phyloP scores from a whole-genome alignment of 1,140 invertebrate species.

The Acromyrmex heyeri region DNA sequence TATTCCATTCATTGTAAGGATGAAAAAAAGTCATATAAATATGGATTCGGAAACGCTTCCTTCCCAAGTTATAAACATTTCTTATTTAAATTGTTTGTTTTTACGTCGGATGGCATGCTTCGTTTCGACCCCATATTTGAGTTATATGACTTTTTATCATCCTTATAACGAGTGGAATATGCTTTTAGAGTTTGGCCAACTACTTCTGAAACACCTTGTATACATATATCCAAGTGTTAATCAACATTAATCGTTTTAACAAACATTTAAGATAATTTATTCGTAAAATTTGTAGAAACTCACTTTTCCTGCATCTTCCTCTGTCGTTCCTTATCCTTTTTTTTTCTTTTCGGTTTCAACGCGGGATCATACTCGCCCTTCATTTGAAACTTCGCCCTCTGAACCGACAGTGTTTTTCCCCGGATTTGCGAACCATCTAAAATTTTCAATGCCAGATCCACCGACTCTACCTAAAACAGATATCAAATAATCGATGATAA shows the following conservation, averaged over 20 bases:
- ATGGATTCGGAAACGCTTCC: too few relatives aligned
- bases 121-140: too few relatives aligned
- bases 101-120: too few relatives aligned
- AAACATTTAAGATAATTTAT: not conserved
- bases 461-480: conserved; percentile 93
- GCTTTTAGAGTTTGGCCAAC: too few relatives aligned
- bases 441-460: conserved; percentile 96
- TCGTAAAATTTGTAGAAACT: conserved; percentile 74
- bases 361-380: conserved; percentile 97
- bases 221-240: not conserved
- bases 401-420: conserved; percentile 94
- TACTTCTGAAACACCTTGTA: too few relatives aligned
- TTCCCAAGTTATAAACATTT: too few relatives aligned
- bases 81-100: too few relatives aligned
- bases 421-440: conserved; percentile 95
- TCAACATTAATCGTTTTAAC: not conserved
- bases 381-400: conserved; percentile 97
- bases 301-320: conserved; percentile 98
- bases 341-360: conserved; percentile 97
- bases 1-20: too few relatives aligned
- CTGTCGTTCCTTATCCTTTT: conserved; percentile 95
- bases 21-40: too few relatives aligned
- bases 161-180: too few relatives aligned
- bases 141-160: too few relatives aligned
- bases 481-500: conserved; percentile 50